phyloP scores from a whole-genome alignment of 2,888 invertebrate species.

The Liodrosophila aerea region DNA sequence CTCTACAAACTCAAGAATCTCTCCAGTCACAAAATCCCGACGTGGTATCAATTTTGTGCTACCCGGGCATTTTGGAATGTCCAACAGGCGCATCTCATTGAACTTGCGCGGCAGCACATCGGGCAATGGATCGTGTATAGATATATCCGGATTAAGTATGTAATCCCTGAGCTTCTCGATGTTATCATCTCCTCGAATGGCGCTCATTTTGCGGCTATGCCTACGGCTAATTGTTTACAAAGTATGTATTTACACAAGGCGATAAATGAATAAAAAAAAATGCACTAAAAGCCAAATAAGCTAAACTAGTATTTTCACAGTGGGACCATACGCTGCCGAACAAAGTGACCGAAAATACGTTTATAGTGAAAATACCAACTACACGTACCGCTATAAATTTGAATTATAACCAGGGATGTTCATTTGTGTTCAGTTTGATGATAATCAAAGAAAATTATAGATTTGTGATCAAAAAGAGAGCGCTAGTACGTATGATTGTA shows the following conservation, averaged over 20 bases:
- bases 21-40: conserved; percentile 89
- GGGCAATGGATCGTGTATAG: conserved; percentile 80
- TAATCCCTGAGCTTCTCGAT: conserved; percentile 70
- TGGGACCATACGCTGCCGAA: conserved; percentile 8
- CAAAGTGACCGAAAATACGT: conserved; percentile 1
- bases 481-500: not conserved
- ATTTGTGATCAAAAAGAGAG: no score
- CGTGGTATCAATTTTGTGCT: conserved; percentile 80
- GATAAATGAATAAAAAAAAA: not conserved
- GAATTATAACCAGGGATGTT: no score
- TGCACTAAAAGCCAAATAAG: not conserved
- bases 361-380: conserved; percentile 7
- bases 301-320: not conserved
- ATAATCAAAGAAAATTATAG: no score
- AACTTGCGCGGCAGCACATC: conserved; percentile 76
- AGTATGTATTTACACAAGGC: conserved; percentile 3
- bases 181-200: conserved; percentile 51
- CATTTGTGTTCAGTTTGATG: no score
- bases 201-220: conserved; percentile 29
- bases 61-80: conserved; percentile 72
- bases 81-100: conserved; percentile 72
- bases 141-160: conserved; percentile 79
- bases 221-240: not conserved
- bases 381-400: no score
- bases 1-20: conserved; percentile 88